Conservation (phyloP, 2,888 invertebrate species). For the Drosophila stalkeri region DNA sequence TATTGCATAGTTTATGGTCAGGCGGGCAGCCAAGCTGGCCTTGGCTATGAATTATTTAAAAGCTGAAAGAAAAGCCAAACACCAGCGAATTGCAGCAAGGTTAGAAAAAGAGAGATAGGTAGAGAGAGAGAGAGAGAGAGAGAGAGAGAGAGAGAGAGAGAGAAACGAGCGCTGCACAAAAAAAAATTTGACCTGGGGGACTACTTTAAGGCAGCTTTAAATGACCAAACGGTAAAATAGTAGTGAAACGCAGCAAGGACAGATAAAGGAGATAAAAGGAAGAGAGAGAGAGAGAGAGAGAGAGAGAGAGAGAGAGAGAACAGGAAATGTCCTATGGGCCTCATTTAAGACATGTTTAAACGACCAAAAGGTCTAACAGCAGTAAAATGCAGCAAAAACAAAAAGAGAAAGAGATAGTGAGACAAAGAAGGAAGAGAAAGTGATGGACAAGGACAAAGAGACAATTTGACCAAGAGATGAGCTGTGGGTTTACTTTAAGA, state of each 20-base stretch:
- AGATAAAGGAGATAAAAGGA: not conserved
- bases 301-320: not conserved
- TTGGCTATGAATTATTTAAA: constrained; percentile 54
- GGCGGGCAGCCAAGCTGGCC: constrained; percentile 30
- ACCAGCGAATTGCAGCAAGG: constrained; percentile 22
- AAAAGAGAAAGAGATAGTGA: not conserved
- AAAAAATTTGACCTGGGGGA: constrained; percentile 3
- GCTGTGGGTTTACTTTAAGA: not conserved
- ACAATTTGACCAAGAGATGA: not conserved
- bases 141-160: not conserved
- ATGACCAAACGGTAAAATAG: constrained; percentile 3
- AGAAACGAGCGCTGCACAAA: not conserved
- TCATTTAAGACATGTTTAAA: constrained; percentile 1
- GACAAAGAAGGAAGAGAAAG: not conserved
- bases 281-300: not conserved
- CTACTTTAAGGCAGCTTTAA: constrained; percentile 13
- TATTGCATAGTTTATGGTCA: constrained; percentile 58
- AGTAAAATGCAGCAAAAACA: not conserved
- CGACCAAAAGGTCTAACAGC: not conserved
- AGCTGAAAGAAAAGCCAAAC: constrained; percentile 19
- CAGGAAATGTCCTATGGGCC: not conserved
- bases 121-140: not conserved
- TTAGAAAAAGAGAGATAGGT: not conserved
- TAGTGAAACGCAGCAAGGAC: not conserved
- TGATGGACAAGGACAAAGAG: not conserved